phyloP scores from a whole-genome alignment of 2,797 vertebrate species.

The Chaenodraco wilsoni region DNA sequence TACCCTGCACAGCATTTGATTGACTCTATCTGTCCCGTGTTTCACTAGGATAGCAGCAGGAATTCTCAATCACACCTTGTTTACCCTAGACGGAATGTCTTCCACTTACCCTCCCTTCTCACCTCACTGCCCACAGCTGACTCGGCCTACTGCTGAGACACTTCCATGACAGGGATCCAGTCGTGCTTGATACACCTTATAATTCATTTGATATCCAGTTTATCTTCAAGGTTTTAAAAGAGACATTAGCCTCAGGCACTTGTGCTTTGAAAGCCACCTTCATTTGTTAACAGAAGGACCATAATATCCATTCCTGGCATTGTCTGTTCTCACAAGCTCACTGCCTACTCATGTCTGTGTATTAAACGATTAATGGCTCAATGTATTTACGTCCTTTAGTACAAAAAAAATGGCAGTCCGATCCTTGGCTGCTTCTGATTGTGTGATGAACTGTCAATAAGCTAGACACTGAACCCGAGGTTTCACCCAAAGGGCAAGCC shows the following conservation, averaged over 20 bases:
- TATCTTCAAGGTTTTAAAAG: constrained; percentile 44
- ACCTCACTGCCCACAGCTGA: constrained; percentile 12
- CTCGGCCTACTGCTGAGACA: constrained; percentile 2
- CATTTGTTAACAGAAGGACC: constrained; percentile 39
- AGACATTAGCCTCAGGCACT: constrained; percentile 31
- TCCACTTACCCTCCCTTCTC: background rate
- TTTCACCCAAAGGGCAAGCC: no score
- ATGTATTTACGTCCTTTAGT: background rate
- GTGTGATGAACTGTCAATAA: no score
- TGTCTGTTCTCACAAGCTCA: constrained; percentile 31
- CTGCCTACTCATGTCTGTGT: constrained; percentile 24
- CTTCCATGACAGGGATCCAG: constrained; percentile 10
- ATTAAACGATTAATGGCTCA: constrained; percentile 13
- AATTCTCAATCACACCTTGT: constrained; percentile 37
- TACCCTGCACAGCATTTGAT: constrained; percentile 13
- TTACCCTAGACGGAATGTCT: constrained; percentile 36
- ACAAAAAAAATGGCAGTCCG: no score
- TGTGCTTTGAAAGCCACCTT: constrained; percentile 40
- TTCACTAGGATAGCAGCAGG: constrained; percentile 24
- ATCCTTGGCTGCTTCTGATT: no score
- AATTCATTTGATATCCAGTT: constrained; percentile 42
- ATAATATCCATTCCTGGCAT: constrained; percentile 29
- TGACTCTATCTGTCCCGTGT: constrained; percentile 22
- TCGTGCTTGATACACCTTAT: constrained; percentile 19
- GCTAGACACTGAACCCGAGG: no score